These are phyloP conservation scores for Eupithecia vulgata DNA, from an alignment of 2,888 invertebrate species.

Conservation along the genomic window DNA sequence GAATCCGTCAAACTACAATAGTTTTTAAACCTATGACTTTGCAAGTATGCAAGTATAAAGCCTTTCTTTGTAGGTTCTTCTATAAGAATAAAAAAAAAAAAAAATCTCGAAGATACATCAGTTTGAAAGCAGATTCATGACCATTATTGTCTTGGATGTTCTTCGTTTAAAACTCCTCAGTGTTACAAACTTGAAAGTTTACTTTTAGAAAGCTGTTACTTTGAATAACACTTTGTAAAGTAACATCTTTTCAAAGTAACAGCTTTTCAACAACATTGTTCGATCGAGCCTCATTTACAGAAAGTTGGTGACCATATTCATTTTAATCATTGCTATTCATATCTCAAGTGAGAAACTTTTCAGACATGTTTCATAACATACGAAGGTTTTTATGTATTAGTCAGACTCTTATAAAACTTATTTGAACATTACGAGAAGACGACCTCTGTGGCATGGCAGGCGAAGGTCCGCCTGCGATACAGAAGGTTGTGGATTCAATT, in stretches of 20 bases:
- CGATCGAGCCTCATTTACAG: neutral
- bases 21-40: neutral
- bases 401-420: neutral
- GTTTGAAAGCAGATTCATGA: neutral
- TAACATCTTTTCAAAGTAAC: neutral
- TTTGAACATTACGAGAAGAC: neutral
- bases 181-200: constrained; percentile 17
- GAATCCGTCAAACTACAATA: too few relatives aligned
- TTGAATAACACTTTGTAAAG: neutral
- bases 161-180: constrained; percentile 5
- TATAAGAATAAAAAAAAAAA: neutral
- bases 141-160: constrained; percentile 7
- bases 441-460: too few relatives aligned
- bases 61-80: neutral
- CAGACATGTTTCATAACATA: constrained; percentile 1
- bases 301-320: constrained; percentile 9
- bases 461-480: too few relatives aligned
- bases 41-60: too few relatives aligned
- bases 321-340: neutral
- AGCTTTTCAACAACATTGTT: constrained; percentile 4
- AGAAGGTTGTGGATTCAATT: too few relatives aligned
- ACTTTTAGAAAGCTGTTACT: too few relatives aligned
- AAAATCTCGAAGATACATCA: neutral
- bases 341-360: neutral
- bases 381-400: neutral